Conservation (phyloP, 2,797 vertebrate species). For the Labroides dimidiatus region DNA sequence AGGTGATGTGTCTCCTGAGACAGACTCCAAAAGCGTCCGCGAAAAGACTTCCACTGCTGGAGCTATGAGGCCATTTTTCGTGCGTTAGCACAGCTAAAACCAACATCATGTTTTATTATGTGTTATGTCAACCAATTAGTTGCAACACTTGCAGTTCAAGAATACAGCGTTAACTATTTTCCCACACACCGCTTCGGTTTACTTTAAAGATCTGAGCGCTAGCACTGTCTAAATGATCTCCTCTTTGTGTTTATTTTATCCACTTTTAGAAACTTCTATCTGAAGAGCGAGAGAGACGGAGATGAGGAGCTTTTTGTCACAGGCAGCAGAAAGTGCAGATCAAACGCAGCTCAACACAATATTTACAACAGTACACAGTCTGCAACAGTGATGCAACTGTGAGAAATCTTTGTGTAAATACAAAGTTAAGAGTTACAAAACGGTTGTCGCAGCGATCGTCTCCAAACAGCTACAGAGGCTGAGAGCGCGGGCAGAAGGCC, state of each 20-base stretch:
- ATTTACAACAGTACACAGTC: constrained; percentile 17
- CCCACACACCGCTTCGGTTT: neutral
- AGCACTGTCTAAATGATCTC: neutral
- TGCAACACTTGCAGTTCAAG: neutral
- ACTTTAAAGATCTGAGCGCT: neutral
- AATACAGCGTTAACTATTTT: neutral
- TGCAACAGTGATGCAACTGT: constrained; percentile 41
- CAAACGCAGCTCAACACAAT: constrained; percentile 31
- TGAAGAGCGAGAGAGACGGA: neutral
- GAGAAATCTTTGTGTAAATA: constrained; percentile 21
- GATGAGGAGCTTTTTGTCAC: constrained; percentile 24
- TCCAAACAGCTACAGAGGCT: constrained; percentile 38
- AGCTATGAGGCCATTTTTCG: too few species aligned
- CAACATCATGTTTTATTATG: too few species aligned
- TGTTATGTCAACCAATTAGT: too few species aligned
- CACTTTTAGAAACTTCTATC: neutral
- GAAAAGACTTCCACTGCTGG: too few species aligned
- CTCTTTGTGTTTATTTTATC: constrained; percentile 6
- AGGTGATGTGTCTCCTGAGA: too few species aligned
- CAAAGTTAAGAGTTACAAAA: constrained; percentile 4
- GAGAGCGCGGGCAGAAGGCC: constrained; percentile 14
- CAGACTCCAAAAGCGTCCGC: too few species aligned
- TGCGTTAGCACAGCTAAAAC: too few species aligned
- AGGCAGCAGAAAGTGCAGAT: constrained; percentile 15
- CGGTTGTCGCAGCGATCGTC: constrained; percentile 3